These are phyloP conservation scores for Microtus richardsoni DNA, from an alignment of 2,113 vertebrate genomes.

Conservation along the genomic window DNA sequence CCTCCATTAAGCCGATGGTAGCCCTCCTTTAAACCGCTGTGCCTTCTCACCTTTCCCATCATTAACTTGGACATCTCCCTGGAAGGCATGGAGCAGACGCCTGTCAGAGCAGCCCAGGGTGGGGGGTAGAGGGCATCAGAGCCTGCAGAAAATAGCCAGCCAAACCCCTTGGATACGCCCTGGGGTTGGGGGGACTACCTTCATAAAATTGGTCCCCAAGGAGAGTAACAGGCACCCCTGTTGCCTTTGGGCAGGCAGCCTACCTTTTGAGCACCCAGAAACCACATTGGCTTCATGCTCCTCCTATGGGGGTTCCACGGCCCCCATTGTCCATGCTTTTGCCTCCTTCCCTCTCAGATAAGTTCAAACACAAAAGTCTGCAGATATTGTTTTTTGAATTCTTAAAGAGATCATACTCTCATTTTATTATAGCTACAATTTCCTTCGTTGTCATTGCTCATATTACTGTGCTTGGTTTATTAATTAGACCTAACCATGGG, in stretches of 20 bases:
- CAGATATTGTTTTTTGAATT: background rate
- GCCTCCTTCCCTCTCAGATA: background rate
- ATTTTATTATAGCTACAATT: background rate
- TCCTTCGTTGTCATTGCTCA: background rate
- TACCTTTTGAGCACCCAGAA: background rate
- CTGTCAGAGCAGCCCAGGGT: background rate
- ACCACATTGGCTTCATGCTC: background rate
- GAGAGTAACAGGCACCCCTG: background rate
- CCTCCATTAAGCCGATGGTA: conserved; percentile 32
- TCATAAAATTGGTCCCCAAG: background rate
- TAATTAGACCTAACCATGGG: background rate
- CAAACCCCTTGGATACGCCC: too few relatives aligned
- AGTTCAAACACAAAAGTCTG: background rate
- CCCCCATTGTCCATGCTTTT: background rate
- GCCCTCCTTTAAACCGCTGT: conserved; percentile 46
- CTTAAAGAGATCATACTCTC: background rate
- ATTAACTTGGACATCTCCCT: background rate
- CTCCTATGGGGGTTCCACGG: background rate
- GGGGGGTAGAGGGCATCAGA: rapidly evolving
- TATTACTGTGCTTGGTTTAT: background rate
- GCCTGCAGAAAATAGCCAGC: too few relatives aligned
- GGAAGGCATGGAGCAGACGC: background rate
- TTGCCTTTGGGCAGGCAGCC: background rate
- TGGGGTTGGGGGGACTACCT: background rate
- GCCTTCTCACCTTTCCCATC: conserved; percentile 73